Conservation (phyloP, 2,888 invertebrate species). For the Mimumesa dahlbomi region DNA sequence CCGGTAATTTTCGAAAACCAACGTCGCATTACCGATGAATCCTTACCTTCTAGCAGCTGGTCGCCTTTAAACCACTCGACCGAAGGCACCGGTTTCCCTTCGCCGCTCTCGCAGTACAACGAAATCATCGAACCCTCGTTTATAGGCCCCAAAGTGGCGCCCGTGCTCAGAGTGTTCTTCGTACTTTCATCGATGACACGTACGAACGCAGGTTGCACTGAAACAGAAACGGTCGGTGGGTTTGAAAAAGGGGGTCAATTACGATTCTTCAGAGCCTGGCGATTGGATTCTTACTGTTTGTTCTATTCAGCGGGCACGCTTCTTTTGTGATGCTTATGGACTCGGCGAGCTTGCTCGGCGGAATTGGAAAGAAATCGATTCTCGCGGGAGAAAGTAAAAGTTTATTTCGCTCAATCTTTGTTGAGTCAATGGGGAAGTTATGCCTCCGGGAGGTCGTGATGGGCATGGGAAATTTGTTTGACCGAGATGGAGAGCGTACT, state of each 20-base stretch:
- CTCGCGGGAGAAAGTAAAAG: too few species aligned
- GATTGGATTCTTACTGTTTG: conserved; percentile 34
- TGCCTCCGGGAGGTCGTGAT: too few species aligned
- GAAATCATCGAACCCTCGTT: conserved; percentile 86
- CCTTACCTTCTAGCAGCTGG: conserved; percentile 73
- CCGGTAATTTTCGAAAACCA: too few species aligned
- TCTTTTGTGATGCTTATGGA: background rate
- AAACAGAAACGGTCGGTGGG: too few species aligned
- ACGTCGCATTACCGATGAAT: conserved; percentile 19
- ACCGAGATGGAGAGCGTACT: too few species aligned
- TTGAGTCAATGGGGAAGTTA: too few species aligned
- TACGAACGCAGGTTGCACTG: conserved; percentile 91
- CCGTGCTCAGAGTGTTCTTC: conserved; percentile 83
- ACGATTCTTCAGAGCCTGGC: conserved; percentile 17
- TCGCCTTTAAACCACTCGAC: conserved; percentile 92
- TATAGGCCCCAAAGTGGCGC: conserved; percentile 86
- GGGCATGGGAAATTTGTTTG: too few species aligned
- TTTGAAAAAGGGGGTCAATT: conserved; percentile 43
- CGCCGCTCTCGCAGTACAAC: conserved; percentile 88
- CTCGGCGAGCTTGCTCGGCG: conserved; percentile 8
- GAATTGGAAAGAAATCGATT: too few species aligned
- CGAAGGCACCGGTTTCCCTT: conserved; percentile 92
- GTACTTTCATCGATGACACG: conserved; percentile 86
- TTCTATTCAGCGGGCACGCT: conserved; percentile 22
- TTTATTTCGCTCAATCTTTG: too few species aligned